phyloP scores from a whole-genome alignment of 2,888 invertebrate species.

The Tetramorium bicarinatum region DNA sequence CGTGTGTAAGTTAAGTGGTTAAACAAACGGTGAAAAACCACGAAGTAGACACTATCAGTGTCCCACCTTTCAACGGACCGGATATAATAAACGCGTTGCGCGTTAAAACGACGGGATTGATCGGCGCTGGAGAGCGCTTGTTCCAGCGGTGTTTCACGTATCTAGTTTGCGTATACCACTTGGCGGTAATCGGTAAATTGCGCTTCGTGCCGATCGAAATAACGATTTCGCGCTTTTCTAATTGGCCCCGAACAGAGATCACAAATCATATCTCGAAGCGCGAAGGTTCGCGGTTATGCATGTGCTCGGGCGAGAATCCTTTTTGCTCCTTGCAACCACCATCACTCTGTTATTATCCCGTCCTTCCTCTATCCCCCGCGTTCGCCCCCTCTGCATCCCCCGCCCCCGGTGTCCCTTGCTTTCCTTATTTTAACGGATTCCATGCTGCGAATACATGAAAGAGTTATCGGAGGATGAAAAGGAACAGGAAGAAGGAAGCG shows the following conservation, averaged over 20 bases:
- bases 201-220: slow-evolving; percentile 55
- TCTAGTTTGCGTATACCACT: slow-evolving; percentile 12
- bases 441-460: not conserved
- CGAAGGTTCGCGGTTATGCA: slow-evolving; percentile 33
- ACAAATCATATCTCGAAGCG: slow-evolving; percentile 51
- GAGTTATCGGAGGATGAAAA: slow-evolving; percentile 10
- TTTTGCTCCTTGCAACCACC: slow-evolving; percentile 15
- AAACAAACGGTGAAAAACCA: slow-evolving; percentile 70
- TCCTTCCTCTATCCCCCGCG: not conserved
- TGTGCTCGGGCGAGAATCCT: slow-evolving; percentile 20
- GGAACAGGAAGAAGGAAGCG: slow-evolving; percentile 32
- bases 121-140: slow-evolving; percentile 58
- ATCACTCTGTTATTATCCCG: slow-evolving; percentile 45
- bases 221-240: slow-evolving; percentile 64
- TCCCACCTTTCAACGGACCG: slow-evolving; percentile 60
- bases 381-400: not conserved
- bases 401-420: not conserved
- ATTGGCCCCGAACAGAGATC: slow-evolving; percentile 58
- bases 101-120: slow-evolving; percentile 78
- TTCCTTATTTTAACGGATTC: slow-evolving; percentile 38
- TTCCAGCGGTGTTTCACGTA: slow-evolving; percentile 43
- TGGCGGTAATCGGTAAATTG: slow-evolving; percentile 65
- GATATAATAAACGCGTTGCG: slow-evolving; percentile 65
- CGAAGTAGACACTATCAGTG: slow-evolving; percentile 60
- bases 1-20: slow-evolving; percentile 71